Evolutionary conservation across 2,797 vertebrate species (phyloP), one percentile per base, ranked within the genome.

Genomic region (Lutra lutra): DNA sequence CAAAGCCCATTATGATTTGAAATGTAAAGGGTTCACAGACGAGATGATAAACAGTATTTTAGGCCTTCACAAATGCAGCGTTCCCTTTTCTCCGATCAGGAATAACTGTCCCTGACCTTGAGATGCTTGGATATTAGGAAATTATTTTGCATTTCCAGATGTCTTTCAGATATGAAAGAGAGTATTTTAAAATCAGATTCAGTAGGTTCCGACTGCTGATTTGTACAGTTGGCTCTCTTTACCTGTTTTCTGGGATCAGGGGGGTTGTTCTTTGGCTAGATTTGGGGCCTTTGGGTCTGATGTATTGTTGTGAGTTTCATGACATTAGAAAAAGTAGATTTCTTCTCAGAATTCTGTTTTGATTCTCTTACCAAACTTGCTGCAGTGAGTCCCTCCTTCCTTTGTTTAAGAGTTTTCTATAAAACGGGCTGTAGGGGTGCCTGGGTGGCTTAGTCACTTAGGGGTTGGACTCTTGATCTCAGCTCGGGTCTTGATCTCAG

Each of bases 111-210:
- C 46, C 84, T 93, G 75, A 66, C 27, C 75, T 91, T 51, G 66
- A 89, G 43, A 56, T 85, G 94, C 66, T 85, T 66, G 27, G 20
- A 82, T 92, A 43, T 79, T 95, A 89, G 75, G 64, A 78, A 96
- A 83, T 94, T 75, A 64, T 91, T 95, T 93, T 64, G 40, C 94
- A 70, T 88, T 94, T 85, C 38, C 43, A 92, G n/a, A 35, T 78
- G 12, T 58, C 78, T 97, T 60, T 93, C 56, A 92, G 78, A 70
- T 95, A 78, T 58, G 6, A 89, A 70, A 93, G 38, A 21, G 15
- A 48, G 2, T 73, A 62, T 91, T 97, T 96, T 43, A 46, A 92
- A 93, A 60, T 95, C 86, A 92, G 23, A 78, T n/a, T 93, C 72
- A 84, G 14, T 60, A 8, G 20, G 3, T 95, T 94, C 73, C 68